Evolutionary conservation across 2,888 invertebrate species (phyloP).

Genomic region (Phymatocera aterrima): DNA sequence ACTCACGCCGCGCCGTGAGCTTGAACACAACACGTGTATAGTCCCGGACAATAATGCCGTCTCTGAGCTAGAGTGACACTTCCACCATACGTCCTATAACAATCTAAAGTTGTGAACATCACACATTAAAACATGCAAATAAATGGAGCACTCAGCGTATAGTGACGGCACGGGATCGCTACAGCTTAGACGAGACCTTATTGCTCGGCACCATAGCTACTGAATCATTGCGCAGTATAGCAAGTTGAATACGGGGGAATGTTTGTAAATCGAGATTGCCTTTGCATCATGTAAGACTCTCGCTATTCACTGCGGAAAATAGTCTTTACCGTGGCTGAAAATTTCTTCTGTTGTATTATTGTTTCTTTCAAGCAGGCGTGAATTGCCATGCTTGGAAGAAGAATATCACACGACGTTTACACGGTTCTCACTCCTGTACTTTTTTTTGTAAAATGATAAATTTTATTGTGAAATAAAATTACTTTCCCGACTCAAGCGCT

Average conservation of each 20-base stretch:
- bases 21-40: too few relatives aligned
- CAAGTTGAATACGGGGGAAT: constrained; percentile 47
- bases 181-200: neutral
- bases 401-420: neutral
- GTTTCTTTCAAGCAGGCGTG: neutral
- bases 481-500: neutral
- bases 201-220: neutral
- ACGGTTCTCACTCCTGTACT: too few relatives aligned
- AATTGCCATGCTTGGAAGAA: neutral
- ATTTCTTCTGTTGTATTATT: neutral
- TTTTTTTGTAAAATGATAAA: neutral
- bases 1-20: too few relatives aligned
- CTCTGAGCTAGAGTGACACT: too few relatives aligned
- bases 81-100: too few relatives aligned
- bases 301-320: neutral
- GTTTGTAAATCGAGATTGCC: constrained; percentile 61
- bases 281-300: constrained; percentile 57
- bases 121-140: too few relatives aligned
- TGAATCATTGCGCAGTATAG: constrained; percentile 48
- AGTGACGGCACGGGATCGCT: too few relatives aligned
- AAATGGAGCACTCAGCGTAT: too few relatives aligned
- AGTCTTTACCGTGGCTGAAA: neutral
- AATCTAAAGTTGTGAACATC: too few relatives aligned
- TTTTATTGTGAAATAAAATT: neutral
- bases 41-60: too few relatives aligned